A percentile compares a stretch with the other conserved stretches of the same genome.
phyloP scores from a whole-genome alignment of 2,113 vertebrate genomes.

The Paradoxurus hermaphroditus region DNA sequence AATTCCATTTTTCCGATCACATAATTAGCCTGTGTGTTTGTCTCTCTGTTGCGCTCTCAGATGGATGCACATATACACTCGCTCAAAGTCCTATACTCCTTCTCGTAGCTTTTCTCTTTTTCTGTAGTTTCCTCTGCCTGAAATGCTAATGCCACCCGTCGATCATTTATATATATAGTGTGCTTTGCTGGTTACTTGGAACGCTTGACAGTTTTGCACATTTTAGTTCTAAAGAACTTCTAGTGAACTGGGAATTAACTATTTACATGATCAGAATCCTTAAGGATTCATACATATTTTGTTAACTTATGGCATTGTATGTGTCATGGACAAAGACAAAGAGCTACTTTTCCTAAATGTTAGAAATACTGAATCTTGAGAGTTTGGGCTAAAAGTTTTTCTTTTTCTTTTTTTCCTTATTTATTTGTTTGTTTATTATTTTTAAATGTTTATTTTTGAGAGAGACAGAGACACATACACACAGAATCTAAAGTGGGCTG shows the following conservation, averaged over 20 bases:
- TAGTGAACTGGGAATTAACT: neutral
- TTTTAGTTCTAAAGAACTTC: constrained; percentile 42
- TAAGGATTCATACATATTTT: constrained; percentile 3
- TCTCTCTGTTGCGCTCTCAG: neutral
- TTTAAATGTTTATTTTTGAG: too few species aligned
- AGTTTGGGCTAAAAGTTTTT: neutral
- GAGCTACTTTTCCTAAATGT: neutral
- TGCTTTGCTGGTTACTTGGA: neutral
- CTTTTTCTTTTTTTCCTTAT: neutral
- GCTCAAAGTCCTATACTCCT: neutral
- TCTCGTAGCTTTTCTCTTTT: neutral
- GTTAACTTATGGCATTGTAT: neutral
- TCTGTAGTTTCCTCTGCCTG: neutral
- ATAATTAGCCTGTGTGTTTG: neutral
- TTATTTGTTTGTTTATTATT: neutral
- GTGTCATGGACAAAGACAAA: neutral
- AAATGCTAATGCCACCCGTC: neutral
- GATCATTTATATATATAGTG: neutral
- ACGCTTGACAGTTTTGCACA: neutral
- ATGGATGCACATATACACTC: neutral
- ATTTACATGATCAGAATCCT: neutral
- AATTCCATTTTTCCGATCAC: neutral
- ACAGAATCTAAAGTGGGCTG: too few species aligned
- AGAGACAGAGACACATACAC: too few species aligned
- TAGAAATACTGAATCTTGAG: neutral